A percentile compares a stretch with the other conserved stretches of the same genome.
Conservation (phyloP, 2,113 vertebrate species). For the Phasianus colchicus region DNA sequence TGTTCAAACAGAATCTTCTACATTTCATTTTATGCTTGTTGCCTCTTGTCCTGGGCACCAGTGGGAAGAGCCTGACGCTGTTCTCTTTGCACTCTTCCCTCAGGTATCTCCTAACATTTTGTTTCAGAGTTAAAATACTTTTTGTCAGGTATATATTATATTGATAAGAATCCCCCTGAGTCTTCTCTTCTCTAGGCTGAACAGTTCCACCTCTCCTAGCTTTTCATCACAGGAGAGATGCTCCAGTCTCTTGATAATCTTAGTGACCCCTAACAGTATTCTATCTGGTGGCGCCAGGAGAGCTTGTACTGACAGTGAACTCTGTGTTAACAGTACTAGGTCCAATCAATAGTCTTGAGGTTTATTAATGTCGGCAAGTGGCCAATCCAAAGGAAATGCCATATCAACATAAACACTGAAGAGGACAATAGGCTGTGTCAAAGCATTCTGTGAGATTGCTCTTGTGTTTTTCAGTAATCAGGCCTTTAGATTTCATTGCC, state of each 20-base stretch:
- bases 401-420: not conserved
- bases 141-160: not conserved
- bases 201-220: not conserved
- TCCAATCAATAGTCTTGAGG: not conserved
- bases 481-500: not conserved
- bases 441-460: not conserved
- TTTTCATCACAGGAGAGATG: not conserved
- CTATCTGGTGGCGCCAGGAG: accelerated
- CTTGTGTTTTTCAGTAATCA: not conserved
- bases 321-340: not conserved
- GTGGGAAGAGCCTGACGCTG: not conserved
- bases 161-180: not conserved
- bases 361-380: not conserved
- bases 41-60: not conserved
- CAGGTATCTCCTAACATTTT: not conserved
- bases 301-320: not conserved
- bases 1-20: not conserved
- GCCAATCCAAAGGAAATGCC: not conserved
- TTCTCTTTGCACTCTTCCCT: not conserved
- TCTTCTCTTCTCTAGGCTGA: not conserved
- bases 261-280: not conserved
- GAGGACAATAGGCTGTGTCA: not conserved
- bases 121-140: too few relatives aligned
- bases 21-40: not conserved
- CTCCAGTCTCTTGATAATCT: not conserved